These are phyloP conservation scores for Baryphthengus martii DNA, from an alignment of 2,113 vertebrate genomes.

Conservation along the genomic window DNA sequence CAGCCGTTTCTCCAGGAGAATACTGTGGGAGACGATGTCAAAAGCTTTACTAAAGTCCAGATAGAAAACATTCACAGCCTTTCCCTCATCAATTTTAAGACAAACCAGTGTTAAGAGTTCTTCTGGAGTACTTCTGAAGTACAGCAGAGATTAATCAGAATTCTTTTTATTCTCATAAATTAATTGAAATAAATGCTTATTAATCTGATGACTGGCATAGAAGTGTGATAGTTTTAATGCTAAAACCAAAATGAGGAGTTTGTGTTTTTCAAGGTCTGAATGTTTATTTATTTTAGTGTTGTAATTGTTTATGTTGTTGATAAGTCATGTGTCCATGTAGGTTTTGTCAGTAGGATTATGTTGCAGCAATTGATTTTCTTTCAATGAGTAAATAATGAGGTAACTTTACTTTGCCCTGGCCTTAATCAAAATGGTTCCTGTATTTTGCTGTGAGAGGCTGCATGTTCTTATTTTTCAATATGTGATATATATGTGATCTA, in stretches of 20 bases:
- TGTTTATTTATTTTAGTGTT: conserved; percentile 68
- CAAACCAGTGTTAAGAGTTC: neutral
- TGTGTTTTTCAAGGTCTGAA: conserved; percentile 57
- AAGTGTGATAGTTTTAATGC: conserved; percentile 27
- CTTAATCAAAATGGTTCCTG: conserved; percentile 60
- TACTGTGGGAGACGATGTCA: too few species aligned
- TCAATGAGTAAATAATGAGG: conserved; percentile 71
- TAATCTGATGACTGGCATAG: neutral
- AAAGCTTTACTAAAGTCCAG: too few species aligned
- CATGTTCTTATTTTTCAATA: neutral
- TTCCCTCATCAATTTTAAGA: neutral
- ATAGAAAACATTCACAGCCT: too few species aligned
- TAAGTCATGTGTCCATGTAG: neutral
- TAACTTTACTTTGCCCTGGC: conserved; percentile 65
- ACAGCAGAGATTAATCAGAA: conserved; percentile 33
- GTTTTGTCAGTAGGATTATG: conserved; percentile 71
- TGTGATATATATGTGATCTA: neutral
- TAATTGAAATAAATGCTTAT: conserved; percentile 47
- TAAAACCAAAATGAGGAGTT: conserved; percentile 10
- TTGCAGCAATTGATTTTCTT: conserved; percentile 69
- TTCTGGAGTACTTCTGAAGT: conserved; percentile 45
- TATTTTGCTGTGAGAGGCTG: neutral
- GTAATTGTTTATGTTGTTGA: conserved; percentile 58
- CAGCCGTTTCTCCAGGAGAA: too few species aligned
- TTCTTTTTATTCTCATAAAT: conserved; percentile 7